Evolutionary conservation across 1,140 invertebrate species (phyloP).

Genomic region (Probaryconus sp.): DNA sequence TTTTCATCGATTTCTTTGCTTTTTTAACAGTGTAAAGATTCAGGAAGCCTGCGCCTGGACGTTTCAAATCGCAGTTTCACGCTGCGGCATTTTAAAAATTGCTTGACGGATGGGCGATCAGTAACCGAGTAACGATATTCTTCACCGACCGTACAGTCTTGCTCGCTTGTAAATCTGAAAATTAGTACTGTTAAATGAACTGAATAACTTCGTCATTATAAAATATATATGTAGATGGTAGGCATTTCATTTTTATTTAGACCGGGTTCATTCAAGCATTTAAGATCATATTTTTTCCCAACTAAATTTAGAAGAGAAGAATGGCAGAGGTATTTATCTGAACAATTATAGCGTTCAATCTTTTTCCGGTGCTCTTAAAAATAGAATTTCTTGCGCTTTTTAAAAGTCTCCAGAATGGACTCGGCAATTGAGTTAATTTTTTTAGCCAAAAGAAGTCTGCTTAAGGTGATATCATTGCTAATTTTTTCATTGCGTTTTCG

Average conservation of each 20-base stretch:
- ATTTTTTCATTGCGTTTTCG: too few relatives aligned
- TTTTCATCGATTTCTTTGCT: slow-evolving; percentile 45
- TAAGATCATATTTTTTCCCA: slow-evolving; percentile 24
- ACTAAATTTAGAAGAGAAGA: slow-evolving; percentile 2
- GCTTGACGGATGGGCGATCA: slow-evolving; percentile 62
- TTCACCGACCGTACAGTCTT: slow-evolving; percentile 27
- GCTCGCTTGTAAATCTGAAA: slow-evolving; percentile 30
- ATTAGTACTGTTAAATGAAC: slow-evolving; percentile 49
- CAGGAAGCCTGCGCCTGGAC: slow-evolving; percentile 59
- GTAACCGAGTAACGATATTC: slow-evolving; percentile 54
- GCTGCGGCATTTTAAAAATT: slow-evolving; percentile 60
- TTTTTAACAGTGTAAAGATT: slow-evolving; percentile 51
- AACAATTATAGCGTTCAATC: slow-evolving; percentile 35
- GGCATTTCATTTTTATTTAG: slow-evolving; percentile 46
- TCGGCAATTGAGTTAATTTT: slow-evolving; percentile 5
- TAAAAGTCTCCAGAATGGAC: slow-evolving; percentile 8
- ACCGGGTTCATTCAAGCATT: slow-evolving; percentile 42
- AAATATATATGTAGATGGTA: slow-evolving; percentile 19
- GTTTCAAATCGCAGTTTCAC: slow-evolving; percentile 65
- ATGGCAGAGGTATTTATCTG: slow-evolving; percentile 40
- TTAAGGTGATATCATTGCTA: too few relatives aligned
- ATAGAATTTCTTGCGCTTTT: neutral
- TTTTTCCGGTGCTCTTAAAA: too few relatives aligned
- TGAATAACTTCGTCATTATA: slow-evolving; percentile 38
- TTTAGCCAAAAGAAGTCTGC: too few relatives aligned